phyloP scores from a whole-genome alignment of 2,113 vertebrate genomes.

The Orientallactaga bullata region DNA sequence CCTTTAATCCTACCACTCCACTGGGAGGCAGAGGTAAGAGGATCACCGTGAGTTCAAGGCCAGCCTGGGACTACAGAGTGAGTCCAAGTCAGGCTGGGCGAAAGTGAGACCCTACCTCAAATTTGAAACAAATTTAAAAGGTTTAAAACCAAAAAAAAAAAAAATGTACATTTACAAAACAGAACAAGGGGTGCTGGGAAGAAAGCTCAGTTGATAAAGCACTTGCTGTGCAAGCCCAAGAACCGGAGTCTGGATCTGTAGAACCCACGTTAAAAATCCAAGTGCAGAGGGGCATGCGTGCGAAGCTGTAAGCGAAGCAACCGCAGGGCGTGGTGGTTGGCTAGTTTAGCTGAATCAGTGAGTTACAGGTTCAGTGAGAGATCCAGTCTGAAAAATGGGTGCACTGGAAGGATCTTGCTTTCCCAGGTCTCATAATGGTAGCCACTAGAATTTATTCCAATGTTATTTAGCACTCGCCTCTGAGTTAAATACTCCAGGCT shows the following conservation, averaged over 20 bases:
- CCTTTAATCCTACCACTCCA: too few species aligned
- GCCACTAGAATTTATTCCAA: not conserved
- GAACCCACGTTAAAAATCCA: not conserved
- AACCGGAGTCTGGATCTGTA: not conserved
- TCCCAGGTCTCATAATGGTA: not conserved
- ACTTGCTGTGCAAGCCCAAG: not conserved
- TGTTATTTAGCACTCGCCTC: not conserved
- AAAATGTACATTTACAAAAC: not conserved
- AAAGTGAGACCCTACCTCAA: too few species aligned
- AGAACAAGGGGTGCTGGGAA: not conserved
- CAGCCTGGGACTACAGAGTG: too few species aligned
- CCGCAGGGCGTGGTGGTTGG: not conserved
- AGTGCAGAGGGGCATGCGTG: not conserved
- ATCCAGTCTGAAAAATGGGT: not conserved
- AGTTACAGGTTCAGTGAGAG: not conserved
- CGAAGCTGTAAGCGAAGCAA: too few species aligned
- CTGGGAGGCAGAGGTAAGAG: too few species aligned
- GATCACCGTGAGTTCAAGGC: too few species aligned
- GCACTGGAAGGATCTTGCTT: not conserved
- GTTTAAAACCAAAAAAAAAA: too few species aligned
- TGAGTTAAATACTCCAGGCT: not conserved
- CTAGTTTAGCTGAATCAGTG: not conserved
- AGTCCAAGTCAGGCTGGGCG: too few species aligned
- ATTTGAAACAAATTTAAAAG: too few species aligned
- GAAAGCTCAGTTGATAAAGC: not conserved